Evolutionary conservation across 2,797 vertebrate genomes (phyloP).

Genomic region (Rallus crepitans): DNA sequence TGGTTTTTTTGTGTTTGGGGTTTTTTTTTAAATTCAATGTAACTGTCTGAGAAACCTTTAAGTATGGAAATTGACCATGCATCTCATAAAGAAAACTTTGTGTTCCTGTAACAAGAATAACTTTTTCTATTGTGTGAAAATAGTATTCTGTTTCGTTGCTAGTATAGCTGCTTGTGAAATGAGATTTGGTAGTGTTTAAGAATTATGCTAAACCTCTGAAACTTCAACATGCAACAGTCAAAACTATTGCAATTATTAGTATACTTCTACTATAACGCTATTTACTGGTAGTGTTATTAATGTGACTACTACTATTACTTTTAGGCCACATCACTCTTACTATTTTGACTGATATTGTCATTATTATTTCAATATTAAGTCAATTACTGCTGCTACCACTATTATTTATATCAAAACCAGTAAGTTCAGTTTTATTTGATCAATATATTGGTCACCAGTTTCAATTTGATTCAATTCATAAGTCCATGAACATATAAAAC

Average conservation of each 20-base stretch:
- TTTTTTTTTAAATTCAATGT: neutral
- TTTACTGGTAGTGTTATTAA: neutral
- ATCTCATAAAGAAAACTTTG: neutral
- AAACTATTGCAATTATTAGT: neutral
- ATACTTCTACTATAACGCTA: neutral
- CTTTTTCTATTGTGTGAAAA: neutral
- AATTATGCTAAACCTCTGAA: neutral
- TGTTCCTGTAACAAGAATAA: neutral
- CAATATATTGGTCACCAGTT: neutral
- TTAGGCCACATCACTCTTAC: neutral
- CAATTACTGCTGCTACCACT: neutral
- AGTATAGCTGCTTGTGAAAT: neutral
- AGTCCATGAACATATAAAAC: neutral
- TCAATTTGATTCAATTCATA: neutral
- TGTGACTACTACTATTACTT: neutral
- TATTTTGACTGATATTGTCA: neutral
- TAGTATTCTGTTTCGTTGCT: neutral
- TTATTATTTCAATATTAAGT: neutral
- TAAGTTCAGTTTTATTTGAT: neutral
- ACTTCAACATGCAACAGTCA: neutral
- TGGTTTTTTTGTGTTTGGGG: neutral
- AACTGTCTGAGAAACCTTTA: neutral
- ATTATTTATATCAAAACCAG: neutral
- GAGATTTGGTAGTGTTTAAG: neutral
- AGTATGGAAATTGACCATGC: fast-evolving